phyloP scores from a whole-genome alignment of 2,113 vertebrate genomes.

The Phaethon lepturus region DNA sequence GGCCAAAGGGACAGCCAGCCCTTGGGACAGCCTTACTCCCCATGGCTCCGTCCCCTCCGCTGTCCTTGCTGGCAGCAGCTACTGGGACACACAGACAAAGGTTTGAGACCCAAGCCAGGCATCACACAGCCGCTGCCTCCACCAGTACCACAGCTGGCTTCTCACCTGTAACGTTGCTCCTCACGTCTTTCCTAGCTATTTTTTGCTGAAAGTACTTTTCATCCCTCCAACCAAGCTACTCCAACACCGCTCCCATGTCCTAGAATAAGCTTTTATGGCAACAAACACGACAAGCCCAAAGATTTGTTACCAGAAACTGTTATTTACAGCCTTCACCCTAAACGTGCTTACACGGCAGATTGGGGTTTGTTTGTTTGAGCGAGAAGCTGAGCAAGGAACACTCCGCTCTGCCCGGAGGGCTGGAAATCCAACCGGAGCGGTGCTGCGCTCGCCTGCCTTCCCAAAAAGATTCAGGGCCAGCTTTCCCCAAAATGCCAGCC shows the following conservation, averaged over 20 bases:
- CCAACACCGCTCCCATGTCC: not conserved
- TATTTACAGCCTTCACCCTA: not conserved
- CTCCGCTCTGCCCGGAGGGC: not conserved
- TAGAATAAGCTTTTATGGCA: not conserved
- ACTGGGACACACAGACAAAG: not conserved
- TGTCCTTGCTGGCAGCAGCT: not conserved
- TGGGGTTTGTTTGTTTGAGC: not conserved
- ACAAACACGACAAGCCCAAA: not conserved
- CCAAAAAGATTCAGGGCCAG: not conserved
- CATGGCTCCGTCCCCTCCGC: accelerated
- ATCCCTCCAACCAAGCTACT: not conserved
- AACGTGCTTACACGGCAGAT: accelerated
- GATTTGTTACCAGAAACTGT: not conserved
- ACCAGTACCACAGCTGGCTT: accelerated
- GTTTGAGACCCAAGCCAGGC: accelerated
- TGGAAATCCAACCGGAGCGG: not conserved
- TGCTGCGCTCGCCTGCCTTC: not conserved
- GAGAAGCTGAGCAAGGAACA: not conserved
- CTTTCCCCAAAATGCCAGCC: not conserved
- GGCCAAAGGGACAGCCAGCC: not conserved
- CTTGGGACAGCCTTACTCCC: accelerated
- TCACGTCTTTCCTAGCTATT: not conserved
- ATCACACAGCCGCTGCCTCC: not conserved
- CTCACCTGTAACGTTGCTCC: not conserved
- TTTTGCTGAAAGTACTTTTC: not conserved